A percentile compares a stretch with the other conserved stretches of the same genome.
These are phyloP conservation scores for Bombus confusus DNA, from an alignment of 1,140 invertebrate species.

Conservation along the genomic window DNA sequence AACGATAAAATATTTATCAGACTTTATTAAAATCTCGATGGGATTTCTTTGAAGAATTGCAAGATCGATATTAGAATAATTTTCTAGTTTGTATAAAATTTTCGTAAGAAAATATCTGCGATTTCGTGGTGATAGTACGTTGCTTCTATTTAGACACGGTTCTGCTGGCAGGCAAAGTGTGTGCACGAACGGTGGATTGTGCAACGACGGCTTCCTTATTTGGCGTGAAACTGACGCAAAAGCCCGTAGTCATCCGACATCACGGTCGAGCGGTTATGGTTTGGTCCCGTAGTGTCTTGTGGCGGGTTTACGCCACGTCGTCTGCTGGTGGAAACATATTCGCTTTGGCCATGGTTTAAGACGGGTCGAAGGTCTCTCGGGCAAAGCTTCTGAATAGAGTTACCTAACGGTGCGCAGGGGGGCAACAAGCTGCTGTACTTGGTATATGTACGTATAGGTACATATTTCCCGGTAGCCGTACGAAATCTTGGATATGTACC, in stretches of 20 bases:
- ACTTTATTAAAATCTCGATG: not conserved
- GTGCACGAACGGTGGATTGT: conserved; percentile 39
- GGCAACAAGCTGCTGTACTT: conserved; percentile 46
- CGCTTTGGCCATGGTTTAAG: conserved; percentile 66
- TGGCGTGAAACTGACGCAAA: conserved; percentile 62
- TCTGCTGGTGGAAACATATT: conserved; percentile 55
- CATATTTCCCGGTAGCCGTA: conserved; percentile 55
- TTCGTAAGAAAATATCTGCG: not conserved
- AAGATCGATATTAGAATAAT: not conserved
- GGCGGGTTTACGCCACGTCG: conserved; percentile 56
- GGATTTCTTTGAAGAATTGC: not conserved
- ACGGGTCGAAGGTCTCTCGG: conserved; percentile 63
- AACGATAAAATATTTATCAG: not conserved
- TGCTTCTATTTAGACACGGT: conserved; percentile 43
- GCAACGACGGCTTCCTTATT: conserved; percentile 58
- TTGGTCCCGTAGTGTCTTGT: conserved; percentile 60
- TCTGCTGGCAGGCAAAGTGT: conserved; percentile 22
- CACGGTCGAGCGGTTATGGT: conserved; percentile 66
- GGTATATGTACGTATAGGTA: conserved; percentile 53
- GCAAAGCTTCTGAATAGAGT: conserved; percentile 70
- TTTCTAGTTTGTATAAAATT: not conserved
- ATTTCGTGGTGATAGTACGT: not conserved
- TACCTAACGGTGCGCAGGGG: conserved; percentile 58
- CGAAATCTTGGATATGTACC: conserved; percentile 70
- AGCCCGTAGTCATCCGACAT: conserved; percentile 64